phyloP scores from a whole-genome alignment of 2,888 invertebrate genomes.

The Ophion ellenae region DNA sequence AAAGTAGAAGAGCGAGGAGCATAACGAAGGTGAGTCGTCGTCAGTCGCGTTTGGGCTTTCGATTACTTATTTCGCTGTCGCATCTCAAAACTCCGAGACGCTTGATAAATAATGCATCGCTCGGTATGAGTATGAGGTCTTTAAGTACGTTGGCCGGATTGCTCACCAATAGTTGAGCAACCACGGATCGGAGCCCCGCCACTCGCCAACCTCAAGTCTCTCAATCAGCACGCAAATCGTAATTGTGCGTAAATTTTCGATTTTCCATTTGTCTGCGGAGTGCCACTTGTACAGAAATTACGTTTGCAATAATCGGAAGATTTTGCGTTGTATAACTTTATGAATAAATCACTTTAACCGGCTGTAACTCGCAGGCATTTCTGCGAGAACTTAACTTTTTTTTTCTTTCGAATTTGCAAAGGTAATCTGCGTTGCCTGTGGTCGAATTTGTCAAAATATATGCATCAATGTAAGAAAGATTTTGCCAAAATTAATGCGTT shows the following conservation, averaged over 20 bases:
- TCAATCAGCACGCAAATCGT: slow-evolving; percentile 11
- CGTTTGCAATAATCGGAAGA: neutral
- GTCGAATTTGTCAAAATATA: no score
- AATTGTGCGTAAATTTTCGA: slow-evolving; percentile 42
- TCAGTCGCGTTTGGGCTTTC: slow-evolving; percentile 42
- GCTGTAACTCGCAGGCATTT: neutral
- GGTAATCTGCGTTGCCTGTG: no score
- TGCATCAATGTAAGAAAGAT: no score
- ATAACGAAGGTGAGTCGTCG: slow-evolving; percentile 36
- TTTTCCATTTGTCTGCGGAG: neutral
- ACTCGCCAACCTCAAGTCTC: slow-evolving; percentile 7
- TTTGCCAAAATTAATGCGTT: no score
- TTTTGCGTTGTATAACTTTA: neutral
- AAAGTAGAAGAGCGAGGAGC: neutral
- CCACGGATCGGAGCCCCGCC: neutral
- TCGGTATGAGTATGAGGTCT: slow-evolving; percentile 12
- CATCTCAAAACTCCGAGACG: slow-evolving; percentile 69
- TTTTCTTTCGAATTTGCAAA: neutral
- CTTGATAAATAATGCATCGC: slow-evolving; percentile 75
- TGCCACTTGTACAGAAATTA: neutral
- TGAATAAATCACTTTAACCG: neutral
- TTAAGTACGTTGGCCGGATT: slow-evolving; percentile 18
- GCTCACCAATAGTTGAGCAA: slow-evolving; percentile 41
- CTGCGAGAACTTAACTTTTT: neutral
- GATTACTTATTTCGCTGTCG: slow-evolving; percentile 52